phyloP scores from a whole-genome alignment of 2,113 vertebrate species.

The Callaeas wilsoni region DNA sequence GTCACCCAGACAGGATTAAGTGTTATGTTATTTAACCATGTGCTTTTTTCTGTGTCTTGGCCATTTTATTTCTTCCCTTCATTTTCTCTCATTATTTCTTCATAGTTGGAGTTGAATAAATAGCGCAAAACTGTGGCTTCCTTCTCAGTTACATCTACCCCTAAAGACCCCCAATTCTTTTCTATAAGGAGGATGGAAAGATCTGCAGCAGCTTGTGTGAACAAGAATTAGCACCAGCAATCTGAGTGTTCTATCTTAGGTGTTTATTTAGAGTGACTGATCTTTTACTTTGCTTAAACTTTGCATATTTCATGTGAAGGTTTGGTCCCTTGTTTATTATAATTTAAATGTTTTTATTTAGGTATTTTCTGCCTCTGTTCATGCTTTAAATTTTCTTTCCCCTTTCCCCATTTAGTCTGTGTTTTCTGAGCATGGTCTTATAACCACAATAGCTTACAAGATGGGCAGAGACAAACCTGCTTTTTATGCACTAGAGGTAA shows the following conservation, averaged over 20 bases:
- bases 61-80: background rate
- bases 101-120: background rate
- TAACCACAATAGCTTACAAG: constrained; percentile 94
- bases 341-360: background rate
- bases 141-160: background rate
- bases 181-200: background rate
- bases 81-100: background rate
- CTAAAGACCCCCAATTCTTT: background rate
- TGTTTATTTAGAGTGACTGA: background rate
- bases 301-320: background rate
- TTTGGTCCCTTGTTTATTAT: background rate
- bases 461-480: constrained; percentile 81
- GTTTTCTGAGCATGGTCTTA: constrained; percentile 88
- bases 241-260: background rate
- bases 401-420: constrained; percentile 70
- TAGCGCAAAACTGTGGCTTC: background rate
- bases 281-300: background rate
- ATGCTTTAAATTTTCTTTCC: background rate
- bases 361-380: background rate
- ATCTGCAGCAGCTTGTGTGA: background rate
- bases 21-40: background rate
- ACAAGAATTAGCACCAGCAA: background rate
- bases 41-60: background rate
- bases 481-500: constrained; percentile 90
- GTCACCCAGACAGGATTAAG: background rate